Base-by-base conservation (phyloP, 2,888 invertebrate species). In the Notodonta dromedarius region DNA sequence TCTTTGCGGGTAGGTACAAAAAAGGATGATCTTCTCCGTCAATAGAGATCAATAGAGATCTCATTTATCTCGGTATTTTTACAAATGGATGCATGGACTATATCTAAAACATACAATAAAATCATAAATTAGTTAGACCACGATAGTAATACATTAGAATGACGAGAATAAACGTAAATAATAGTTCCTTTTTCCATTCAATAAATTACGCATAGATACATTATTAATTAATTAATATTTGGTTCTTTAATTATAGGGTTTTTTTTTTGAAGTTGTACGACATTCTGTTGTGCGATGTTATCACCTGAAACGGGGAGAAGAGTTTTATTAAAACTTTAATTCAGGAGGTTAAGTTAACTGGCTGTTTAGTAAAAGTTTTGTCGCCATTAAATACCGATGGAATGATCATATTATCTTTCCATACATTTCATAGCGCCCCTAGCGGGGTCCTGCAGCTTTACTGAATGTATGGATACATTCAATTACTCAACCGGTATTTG, bases 131-230 rank as follows among this genome's bases (percentile, higher is more conserved):
- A 89, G 77, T 81, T 82, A 79, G 79, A 78, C 78, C 77, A 68
- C 66, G 76, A 78, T 80, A 79, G 70, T 74, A 79, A 78, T 78
- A 82, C 78, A 82, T 80, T 72, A 70, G 75, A 76, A 77, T 79
- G 73, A 76, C 70, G 73, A 80, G 78, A 82, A 56, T 44, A 24
- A 73, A 77, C 76, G 74, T 77, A 80, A 76, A 73, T 66, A 68
- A 78, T 74, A 70, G 67, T 63, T 69, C 35, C 8, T 48, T 77
- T 74, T 81, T 81, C 24, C 88, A 84, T 85, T 83, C 82, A 88
- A 91, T 91, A 90, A 90, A 86, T 91, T 89, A 91, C 86, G 85
- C 77, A 86, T 85, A 87, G 84, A 88, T 87, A 89, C 80, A 86
- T 77, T 81, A 86, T 53, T 53, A 53, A 44, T 44, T 89, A 85